Evolutionary conservation across 2,888 invertebrate species (phyloP), one percentile per base, ranked within the genome.

Genomic region (Clostera curtula): DNA sequence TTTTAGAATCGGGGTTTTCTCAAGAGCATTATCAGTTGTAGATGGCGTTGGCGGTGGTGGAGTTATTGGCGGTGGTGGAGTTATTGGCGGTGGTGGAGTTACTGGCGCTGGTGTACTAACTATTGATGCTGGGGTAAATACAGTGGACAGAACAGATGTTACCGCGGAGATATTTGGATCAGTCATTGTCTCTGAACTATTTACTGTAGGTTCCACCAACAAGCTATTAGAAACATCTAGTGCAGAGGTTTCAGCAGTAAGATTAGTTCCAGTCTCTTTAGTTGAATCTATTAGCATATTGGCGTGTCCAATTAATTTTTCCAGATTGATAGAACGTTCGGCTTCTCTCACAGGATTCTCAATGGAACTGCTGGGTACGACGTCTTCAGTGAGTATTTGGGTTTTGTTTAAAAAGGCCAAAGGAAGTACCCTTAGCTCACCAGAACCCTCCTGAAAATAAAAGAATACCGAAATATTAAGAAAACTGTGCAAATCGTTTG

Each of bases 261-360:
- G 27, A 1, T 7, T 7, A 5, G 28, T 12, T 15, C 41, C 34
- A 16, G 26, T 25, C 5, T 12, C 8, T 7, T 26, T 31, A 18
- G 25, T 18, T 16, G 36, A 24, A 9, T 62, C 59, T 1, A 54
- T 45, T 35, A 64, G 40, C 25, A 49, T 37, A 12, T 46, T 52
- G 1, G 68, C 62, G 8, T 57, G 54, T 0, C 66, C 63, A 2
- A 83, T 77, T 0, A 82, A 63, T 35, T 69, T 73, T 37, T 82
- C 77, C 14, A 83, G 39, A 21, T 79, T 70, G n/a, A 73, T 53
- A 2, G 79, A 74, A 7, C 76, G 61, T 30, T 80, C 75, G 0
- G 76, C 83, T 48, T 80, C 80, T 24, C 62, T 65, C 2, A 59
- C 59, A 1, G 83, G 72, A 33, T 74, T 56, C 9, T 74, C 73